A percentile compares a stretch with the other conserved stretches of the same genome.
phyloP scores from a whole-genome alignment of 2,888 invertebrate genomes.

The Actias luna region DNA sequence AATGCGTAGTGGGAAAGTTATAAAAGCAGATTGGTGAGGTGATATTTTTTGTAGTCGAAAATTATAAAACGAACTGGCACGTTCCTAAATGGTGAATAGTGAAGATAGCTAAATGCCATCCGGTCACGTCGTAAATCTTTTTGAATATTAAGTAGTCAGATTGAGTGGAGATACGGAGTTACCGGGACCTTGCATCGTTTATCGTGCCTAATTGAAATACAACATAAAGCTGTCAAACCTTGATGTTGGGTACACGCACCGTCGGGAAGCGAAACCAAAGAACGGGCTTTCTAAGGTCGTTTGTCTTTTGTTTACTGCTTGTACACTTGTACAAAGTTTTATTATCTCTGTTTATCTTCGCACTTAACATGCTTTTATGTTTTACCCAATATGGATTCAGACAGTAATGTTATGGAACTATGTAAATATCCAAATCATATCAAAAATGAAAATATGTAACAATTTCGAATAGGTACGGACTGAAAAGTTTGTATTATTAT shows the following conservation, averaged over 20 bases:
- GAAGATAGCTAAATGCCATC: constrained; percentile 16
- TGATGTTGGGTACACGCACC: background rate
- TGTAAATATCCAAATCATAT: no score
- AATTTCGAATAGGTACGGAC: no score
- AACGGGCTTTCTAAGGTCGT: background rate
- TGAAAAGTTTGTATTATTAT: no score
- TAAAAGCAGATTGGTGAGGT: background rate
- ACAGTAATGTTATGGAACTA: no score
- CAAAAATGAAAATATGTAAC: no score
- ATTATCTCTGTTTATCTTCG: no score
- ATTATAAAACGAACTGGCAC: constrained; percentile 2
- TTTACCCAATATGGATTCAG: no score
- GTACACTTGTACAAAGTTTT: no score
- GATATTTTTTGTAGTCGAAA: background rate
- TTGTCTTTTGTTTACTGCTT: background rate
- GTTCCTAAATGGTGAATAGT: background rate
- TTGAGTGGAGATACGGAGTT: constrained; percentile 13
- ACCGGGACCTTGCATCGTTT: constrained; percentile 15
- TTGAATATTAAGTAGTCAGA: constrained; percentile 17
- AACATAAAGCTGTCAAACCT: constrained; percentile 9
- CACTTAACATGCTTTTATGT: no score
- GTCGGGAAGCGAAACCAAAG: constrained; percentile 2
- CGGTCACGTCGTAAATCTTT: constrained; percentile 16
- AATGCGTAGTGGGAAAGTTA: background rate
- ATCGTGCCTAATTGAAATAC: constrained; percentile 17